These are phyloP conservation scores for Anableps anableps DNA, from an alignment of 2,797 vertebrate species.

Conservation along the genomic window DNA sequence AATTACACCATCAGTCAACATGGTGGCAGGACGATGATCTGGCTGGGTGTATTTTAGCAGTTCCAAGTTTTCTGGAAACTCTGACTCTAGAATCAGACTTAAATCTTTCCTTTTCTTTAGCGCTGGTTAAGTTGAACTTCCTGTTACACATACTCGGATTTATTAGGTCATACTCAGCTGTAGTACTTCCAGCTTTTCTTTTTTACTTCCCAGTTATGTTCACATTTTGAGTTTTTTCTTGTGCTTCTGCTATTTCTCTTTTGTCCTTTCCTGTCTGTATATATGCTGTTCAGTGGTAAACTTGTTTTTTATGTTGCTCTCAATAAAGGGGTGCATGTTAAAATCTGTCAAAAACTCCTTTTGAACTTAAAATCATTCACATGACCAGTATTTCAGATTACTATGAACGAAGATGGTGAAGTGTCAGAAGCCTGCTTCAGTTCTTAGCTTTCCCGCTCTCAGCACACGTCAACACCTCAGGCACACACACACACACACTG, in stretches of 20 bases:
- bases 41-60: neutral
- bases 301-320: neutral
- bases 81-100: neutral
- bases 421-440: constrained; percentile 4
- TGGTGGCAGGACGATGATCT: neutral
- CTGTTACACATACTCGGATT: neutral
- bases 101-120: neutral
- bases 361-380: neutral
- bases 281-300: too few species aligned
- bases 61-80: neutral
- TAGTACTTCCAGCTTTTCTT: neutral
- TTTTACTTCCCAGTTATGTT: neutral
- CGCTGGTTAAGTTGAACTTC: neutral
- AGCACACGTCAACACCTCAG: constrained; percentile 68
- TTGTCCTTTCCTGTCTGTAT: neutral
- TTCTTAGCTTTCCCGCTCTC: constrained; percentile 50
- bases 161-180: neutral
- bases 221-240: neutral
- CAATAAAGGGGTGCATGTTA: neutral
- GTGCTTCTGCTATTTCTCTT: neutral
- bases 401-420: neutral
- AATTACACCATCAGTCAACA: neutral
- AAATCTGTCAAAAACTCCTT: neutral
- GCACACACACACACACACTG: constrained; percentile 53
- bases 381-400: neutral